Evolutionary conservation across 2,113 vertebrate genomes (phyloP).

Genomic region (Sphaerodactylus townsendi): DNA sequence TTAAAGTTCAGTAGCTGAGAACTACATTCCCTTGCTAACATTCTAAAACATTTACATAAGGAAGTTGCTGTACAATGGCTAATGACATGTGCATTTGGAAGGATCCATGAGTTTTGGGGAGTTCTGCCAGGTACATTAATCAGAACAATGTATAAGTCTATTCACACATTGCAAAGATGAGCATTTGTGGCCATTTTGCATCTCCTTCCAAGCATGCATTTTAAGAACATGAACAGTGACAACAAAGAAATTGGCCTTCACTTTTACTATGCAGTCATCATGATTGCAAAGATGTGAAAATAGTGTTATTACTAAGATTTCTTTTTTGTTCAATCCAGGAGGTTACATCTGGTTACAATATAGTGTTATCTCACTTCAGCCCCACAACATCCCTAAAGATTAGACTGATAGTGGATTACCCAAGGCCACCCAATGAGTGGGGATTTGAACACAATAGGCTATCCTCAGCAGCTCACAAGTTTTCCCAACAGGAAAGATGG

Average conservation of each 20-base stretch:
- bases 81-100: background rate
- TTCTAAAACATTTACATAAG: background rate
- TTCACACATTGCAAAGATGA: background rate
- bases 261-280: background rate
- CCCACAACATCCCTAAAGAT: background rate
- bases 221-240: background rate
- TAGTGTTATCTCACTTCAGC: background rate
- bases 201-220: background rate
- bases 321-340: background rate
- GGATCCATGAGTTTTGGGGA: background rate
- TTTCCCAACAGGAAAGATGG: background rate
- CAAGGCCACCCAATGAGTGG: background rate
- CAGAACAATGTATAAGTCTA: background rate
- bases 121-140: background rate
- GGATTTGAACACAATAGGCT: background rate
- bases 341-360: constrained; percentile 1
- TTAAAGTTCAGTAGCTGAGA: background rate
- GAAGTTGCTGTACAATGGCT: background rate
- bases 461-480: background rate
- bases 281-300: background rate
- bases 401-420: background rate
- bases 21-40: background rate
- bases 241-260: background rate
- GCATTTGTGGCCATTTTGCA: background rate
- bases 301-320: background rate